Conservation (phyloP, 2,797 vertebrate genomes). For the Tapirus indicus region DNA sequence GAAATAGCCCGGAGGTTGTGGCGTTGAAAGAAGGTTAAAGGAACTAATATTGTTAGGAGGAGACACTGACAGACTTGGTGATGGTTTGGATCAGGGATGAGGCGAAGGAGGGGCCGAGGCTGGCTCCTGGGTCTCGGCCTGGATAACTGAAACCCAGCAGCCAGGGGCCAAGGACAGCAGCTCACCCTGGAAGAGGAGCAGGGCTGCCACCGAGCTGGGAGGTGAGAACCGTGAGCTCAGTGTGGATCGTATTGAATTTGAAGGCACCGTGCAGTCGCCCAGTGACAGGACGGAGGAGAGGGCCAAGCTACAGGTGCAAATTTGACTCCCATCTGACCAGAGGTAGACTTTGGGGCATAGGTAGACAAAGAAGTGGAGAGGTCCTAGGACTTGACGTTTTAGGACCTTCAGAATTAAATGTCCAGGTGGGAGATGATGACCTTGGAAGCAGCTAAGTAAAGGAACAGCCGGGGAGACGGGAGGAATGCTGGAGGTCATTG, state of each 20-base stretch:
- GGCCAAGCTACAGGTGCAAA: not conserved
- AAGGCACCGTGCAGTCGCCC: not conserved
- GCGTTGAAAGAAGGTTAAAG: not conserved
- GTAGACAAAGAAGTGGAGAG: not conserved
- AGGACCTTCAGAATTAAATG: not conserved
- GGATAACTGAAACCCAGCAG: not conserved
- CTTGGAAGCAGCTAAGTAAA: too few relatives aligned
- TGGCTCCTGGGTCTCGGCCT: not conserved
- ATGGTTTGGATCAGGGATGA: not conserved
- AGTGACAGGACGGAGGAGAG: not conserved
- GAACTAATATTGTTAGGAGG: not conserved
- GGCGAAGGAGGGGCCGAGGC: not conserved
- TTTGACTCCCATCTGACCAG: not conserved
- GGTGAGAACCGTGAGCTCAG: fast-evolving
- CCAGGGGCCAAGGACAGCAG: fast-evolving
- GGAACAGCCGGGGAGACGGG: not conserved
- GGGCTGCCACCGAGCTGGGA: fast-evolving
- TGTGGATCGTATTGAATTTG: not conserved
- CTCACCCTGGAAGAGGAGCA: too few relatives aligned
- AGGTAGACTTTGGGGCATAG: not conserved
- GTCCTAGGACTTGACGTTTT: not conserved
- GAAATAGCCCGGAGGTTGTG: not conserved
- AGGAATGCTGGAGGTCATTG: not conserved
- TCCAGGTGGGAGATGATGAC: not conserved
- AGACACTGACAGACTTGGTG: not conserved